Conservation (phyloP, 53 echinoderm and acorn worm genomes). For the Patiria pectinifera region DNA sequence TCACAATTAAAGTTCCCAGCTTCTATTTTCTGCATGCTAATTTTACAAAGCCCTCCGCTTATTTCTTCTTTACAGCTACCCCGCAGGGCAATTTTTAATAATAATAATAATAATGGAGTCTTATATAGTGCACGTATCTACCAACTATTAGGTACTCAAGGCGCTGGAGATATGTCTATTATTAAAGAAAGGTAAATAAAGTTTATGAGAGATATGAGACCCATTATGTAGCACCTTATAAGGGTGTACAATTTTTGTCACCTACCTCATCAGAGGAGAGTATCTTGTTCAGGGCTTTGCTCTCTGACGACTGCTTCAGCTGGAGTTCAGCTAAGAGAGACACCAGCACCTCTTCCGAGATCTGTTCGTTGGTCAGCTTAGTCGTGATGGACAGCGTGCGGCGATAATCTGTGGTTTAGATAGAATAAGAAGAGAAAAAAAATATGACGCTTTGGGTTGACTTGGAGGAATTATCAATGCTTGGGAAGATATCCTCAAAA, state of each 20-base stretch:
- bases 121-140: too few species aligned
- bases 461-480: background rate
- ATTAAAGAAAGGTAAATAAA: too few species aligned
- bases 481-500: background rate
- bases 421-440: background rate
- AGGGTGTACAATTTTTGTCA: too few species aligned
- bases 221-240: too few species aligned
- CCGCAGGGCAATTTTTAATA: background rate
- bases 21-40: too few species aligned
- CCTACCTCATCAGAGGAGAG: slow-evolving; percentile 60
- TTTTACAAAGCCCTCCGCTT: too few species aligned
- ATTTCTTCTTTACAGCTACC: background rate
- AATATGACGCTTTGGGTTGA: background rate
- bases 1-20: too few species aligned
- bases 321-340: slow-evolving; percentile 85
- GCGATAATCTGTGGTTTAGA: slow-evolving; percentile 56
- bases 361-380: slow-evolving; percentile 63
- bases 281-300: slow-evolving; percentile 69
- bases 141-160: too few species aligned
- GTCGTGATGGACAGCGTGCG: slow-evolving; percentile 61
- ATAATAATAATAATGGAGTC: too few species aligned
- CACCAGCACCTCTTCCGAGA: slow-evolving; percentile 76
- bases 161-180: too few species aligned
- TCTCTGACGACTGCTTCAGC: slow-evolving; percentile 84
- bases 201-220: too few species aligned